These are phyloP conservation scores for Malurus alboscapulatus DNA, from an alignment of 2,113 vertebrate genomes.

Conservation along the genomic window DNA sequence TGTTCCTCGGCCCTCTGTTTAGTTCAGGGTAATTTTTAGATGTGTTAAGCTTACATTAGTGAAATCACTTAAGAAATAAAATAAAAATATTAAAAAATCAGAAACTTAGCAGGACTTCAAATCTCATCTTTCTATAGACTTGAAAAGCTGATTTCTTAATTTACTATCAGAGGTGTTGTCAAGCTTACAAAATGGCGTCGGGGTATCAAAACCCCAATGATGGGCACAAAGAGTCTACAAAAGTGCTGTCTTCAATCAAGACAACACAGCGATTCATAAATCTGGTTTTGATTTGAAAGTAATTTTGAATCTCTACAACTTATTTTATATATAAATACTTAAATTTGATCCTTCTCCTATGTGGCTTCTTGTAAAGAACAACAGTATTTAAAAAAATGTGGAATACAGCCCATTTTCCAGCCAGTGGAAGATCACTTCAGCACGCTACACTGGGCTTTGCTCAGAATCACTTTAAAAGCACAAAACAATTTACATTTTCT, in stretches of 20 bases:
- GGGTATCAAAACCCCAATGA: neutral
- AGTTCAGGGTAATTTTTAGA: neutral
- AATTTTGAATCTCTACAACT: neutral
- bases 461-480: neutral
- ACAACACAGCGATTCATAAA: neutral
- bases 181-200: neutral
- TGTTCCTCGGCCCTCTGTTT: neutral
- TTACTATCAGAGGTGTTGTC: neutral
- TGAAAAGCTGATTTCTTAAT: neutral
- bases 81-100: neutral
- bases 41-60: neutral
- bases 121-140: neutral
- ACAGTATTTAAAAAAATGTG: neutral
- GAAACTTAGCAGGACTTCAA: neutral
- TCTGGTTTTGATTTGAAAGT: constrained; percentile 26
- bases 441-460: accelerated
- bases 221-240: neutral
- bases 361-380: constrained; percentile 12
- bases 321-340: neutral
- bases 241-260: neutral
- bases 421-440: neutral
- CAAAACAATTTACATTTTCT: neutral
- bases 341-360: constrained; percentile 9
- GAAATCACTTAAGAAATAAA: neutral
- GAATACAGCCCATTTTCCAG: constrained; percentile 23